Evolutionary conservation across 1,140 invertebrate species (phyloP), one percentile per base, ranked within the genome.

Genomic region (Bombus sylvicola): DNA sequence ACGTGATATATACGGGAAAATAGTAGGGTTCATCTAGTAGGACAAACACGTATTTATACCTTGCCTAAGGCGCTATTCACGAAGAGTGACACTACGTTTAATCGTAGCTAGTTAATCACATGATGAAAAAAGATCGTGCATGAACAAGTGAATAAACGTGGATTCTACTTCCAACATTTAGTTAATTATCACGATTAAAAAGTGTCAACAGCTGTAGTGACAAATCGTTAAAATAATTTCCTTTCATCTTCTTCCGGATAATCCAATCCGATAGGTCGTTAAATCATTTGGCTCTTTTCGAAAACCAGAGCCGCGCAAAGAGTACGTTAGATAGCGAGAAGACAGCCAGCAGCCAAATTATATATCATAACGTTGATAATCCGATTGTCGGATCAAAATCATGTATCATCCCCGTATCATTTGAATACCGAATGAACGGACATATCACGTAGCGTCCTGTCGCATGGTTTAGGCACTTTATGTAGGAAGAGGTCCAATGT

Each of bases 321-420:
- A 39, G 47, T 13, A 12, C 18, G 9, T 69, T 10, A 28, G 68
- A 39, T 25, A 28, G n/a, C 22, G 41, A 18, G 2, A 15, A 22
- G 5, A 25, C 12, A n/a, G 59, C 25, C 15, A 15, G 15, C n/a
- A 13, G 22, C 8, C 47, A 53, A 47, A 31, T 69, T 15, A 28
- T 41, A 71, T 64, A 64, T 85, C 37, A 81, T 68, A 69, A 39
- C 43, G 12, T 43, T 80, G 83, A 87, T 89, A 89, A 89, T 89
- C 77, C 77, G 87, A 89, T 89, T 89, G 89, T 81, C 78, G 77
- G 85, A 86, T 89, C 88, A 75, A 66, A 78, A 89, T 89, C 83
- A 84, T 68, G 69, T 64, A 73, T 62, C 87, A 87, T 86, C 75
- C 79, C 68, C 37, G 12, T n/a, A 31, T 69, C 85, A 80, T 81